Percentiles rank a stretch among this genome's conserved stretches.
Evolutionary conservation across 92 coral and sea anemone species (phyloP).

Genomic region (Epizoanthus ramosus): DNA sequence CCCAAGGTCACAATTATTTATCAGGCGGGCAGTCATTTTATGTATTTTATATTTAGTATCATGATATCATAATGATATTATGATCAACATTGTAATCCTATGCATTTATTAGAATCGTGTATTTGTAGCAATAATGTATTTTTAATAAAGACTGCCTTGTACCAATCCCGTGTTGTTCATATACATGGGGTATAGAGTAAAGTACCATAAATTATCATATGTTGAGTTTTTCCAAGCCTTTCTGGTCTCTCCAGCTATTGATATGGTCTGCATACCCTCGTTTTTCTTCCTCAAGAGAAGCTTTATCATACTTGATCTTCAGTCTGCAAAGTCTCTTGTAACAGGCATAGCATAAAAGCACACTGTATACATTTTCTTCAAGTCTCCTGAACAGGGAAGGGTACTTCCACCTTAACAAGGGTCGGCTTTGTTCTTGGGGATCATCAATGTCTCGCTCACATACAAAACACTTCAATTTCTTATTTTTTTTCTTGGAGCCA

Average conservation of each 20-base stretch:
- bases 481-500: constrained; percentile 15
- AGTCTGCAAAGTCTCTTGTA: constrained; percentile 68
- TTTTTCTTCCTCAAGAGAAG: constrained; percentile 61
- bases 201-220: not conserved
- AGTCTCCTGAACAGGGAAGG: constrained; percentile 67
- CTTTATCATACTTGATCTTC: constrained; percentile 68
- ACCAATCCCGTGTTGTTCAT: too few species aligned
- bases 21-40: too few species aligned
- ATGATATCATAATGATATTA: too few species aligned
- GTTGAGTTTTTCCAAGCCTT: constrained; percentile 74
- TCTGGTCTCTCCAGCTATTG: constrained; percentile 82
- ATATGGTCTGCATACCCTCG: constrained; percentile 73
- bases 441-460: constrained; percentile 64
- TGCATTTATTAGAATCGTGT: too few species aligned
- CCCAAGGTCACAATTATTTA: too few species aligned
- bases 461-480: constrained; percentile 55
- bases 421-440: constrained; percentile 49
- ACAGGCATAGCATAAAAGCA: constrained; percentile 66
- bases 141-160: too few species aligned
- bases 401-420: constrained; percentile 62
- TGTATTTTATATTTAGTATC: too few species aligned
- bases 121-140: too few species aligned
- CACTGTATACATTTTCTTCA: constrained; percentile 45
- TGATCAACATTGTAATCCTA: too few species aligned
- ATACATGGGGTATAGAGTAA: too few species aligned